phyloP scores from a whole-genome alignment of 2,888 invertebrate genomes.

The Volucella inflata region DNA sequence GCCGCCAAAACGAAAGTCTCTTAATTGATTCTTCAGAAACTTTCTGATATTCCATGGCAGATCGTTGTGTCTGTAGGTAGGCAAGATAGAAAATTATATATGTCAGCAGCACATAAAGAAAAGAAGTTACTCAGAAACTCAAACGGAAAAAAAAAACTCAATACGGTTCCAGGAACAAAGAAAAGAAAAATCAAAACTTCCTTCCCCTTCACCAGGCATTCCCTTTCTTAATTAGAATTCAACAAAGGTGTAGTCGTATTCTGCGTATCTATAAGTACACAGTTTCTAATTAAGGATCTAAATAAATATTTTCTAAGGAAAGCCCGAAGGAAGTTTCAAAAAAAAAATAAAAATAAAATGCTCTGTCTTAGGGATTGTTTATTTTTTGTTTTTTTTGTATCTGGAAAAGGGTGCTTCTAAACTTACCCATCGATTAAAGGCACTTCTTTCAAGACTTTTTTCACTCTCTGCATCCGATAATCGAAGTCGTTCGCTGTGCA shows the following conservation, averaged over 20 bases:
- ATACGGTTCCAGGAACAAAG: no score
- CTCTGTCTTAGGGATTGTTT: no score
- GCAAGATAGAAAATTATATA: constrained; percentile 7
- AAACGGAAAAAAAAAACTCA: neutral
- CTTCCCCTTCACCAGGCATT: no score
- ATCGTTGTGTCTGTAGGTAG: constrained; percentile 85
- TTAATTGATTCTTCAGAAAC: constrained; percentile 87
- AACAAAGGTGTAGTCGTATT: no score
- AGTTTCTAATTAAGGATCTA: no score
- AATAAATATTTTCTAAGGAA: no score
- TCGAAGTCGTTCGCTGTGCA: constrained; percentile 84
- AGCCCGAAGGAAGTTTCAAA: no score
- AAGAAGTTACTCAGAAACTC: constrained; percentile 4
- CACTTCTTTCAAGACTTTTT: constrained; percentile 86
- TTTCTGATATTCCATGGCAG: constrained; percentile 89
- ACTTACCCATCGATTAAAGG: constrained; percentile 86
- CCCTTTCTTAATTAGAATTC: no score
- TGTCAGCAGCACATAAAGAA: constrained; percentile 8
- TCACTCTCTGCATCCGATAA: constrained; percentile 85
- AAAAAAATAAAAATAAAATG: no score
- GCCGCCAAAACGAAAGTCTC: constrained; percentile 87
- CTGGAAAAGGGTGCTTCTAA: no score
- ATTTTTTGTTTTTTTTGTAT: no score
- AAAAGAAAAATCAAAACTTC: no score
- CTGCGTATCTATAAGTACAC: neutral